phyloP scores from a whole-genome alignment of 1,140 invertebrate species.

The Drosophila yakuba region DNA sequence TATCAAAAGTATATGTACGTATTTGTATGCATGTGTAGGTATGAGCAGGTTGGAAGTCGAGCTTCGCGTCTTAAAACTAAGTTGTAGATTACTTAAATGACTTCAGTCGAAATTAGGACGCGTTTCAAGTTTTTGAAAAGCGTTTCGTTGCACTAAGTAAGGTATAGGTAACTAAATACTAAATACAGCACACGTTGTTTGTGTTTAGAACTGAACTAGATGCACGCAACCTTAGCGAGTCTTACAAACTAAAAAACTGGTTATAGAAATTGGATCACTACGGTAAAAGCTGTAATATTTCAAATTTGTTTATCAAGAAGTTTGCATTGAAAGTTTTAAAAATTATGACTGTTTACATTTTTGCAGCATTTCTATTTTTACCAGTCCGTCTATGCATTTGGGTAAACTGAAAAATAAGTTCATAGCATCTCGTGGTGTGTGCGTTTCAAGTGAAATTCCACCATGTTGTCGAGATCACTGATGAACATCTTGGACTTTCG shows the following conservation, averaged over 20 bases:
- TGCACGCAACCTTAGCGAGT: conserved; percentile 38
- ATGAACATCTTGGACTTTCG: conserved; percentile 79
- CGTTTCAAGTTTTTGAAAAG: conserved; percentile 61
- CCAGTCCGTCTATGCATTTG: background rate
- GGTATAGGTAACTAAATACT: conserved; percentile 45
- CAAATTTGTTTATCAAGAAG: background rate
- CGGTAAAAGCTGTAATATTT: conserved; percentile 2
- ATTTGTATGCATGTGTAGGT: conserved; percentile 20
- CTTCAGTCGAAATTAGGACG: conserved; percentile 77
- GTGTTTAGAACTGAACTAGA: conserved; percentile 79
- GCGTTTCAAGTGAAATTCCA: conserved; percentile 80
- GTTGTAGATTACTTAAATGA: conserved; percentile 59
- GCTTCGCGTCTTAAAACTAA: conserved; percentile 35
- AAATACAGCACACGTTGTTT: conserved; percentile 67
- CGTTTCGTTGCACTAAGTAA: conserved; percentile 71
- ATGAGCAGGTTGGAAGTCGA: conserved; percentile 21
- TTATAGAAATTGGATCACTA: background rate
- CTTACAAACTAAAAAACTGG: conserved; percentile 7
- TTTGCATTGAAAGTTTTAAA: background rate
- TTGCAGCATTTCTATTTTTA: background rate
- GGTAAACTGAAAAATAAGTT: conserved; percentile 3
- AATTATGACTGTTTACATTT: background rate
- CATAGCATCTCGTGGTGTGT: conserved; percentile 35
- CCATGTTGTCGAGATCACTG: conserved; percentile 79
- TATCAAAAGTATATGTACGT: conserved; percentile 59